Base-by-base conservation (phyloP, 2,113 vertebrate genomes). In the Mastomys natalensis region DNA sequence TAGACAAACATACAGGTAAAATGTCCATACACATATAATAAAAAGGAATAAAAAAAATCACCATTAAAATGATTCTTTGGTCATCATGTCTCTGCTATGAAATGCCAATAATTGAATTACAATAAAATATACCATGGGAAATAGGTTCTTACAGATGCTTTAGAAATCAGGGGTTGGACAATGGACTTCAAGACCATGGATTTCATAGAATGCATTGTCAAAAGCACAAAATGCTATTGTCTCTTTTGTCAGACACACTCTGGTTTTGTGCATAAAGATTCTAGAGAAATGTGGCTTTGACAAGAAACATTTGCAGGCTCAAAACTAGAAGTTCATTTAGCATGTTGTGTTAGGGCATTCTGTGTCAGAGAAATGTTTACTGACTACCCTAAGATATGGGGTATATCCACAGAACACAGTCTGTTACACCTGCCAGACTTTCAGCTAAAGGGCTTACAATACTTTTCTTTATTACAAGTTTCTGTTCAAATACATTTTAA, bases 11-110 rank as follows among this genome's bases (percentile, higher is more conserved):
- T 43, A 1, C n/a, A 29, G 24, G 40, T 26, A 43, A 45, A 15
- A 43, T 40, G 62, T 1, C 37, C 1, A 29, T 31, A 64, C 1
- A 85, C 58, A 31, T 31, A 0, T 40, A 45, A 45, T 19, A 62
- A 16, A 55, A n/a, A 13, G 3, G 24, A 76, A 45, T 40, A 40
- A 60, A 85, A 60, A 85, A 58, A 29, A 3, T 43, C 8, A 60
- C 7, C 22, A 62, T 62, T 43, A 85, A 84, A 64, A 62, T 31
- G 24, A 8, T 43, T 19, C 22, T 74, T 76, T 73, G 87, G 62
- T 53, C 40, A 43, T 72, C 64, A 81, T 85, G 22, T 64, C 62
- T 97, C 74, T 21, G 29, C n/a, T 96, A 74, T 93, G 45, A 94
- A 96, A 94, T 34, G 3, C 16, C 34, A 76, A 77, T 94, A 91